Base-by-base conservation (phyloP, 2,797 vertebrate genomes). In the Cercopithecus mitis region DNA sequence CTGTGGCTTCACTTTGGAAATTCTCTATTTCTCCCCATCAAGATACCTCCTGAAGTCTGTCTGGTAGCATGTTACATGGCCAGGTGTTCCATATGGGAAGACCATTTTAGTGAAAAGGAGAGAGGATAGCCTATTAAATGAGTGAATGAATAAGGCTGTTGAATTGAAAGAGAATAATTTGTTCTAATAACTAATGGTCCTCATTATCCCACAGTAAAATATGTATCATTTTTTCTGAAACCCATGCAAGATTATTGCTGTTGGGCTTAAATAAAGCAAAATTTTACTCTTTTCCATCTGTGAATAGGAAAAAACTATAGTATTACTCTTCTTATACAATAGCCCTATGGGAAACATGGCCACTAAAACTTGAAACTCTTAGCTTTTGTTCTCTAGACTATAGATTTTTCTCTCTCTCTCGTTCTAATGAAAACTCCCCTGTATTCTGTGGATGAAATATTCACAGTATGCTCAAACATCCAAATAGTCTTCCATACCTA, bases 111-210 rank as follows among this genome's bases (percentile, higher is more conserved):
- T 96, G 91, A 95, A 95, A 96, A 94, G 45, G 89, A 94, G 85
- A 98, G 89, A 97, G 91, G 95, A 95, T 92, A 79, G 96, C 97
- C 84, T 98, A 86, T 97, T 93, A 97, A 97, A 93, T 88, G 93
- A 97, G 58, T 64, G 96, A 97, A 95, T 98, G 96, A 91, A 87
- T 97, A 97, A 92, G 89, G 96, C 91, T 96, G 94, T 93, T 96
- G 95, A 96, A 96, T 91, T 96, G 93, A 95, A 96, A 93, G 92
- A 97, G 89, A 96, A 96, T 95, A 94, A 96, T 96, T 98, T 98
- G 87, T 97, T 97, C 88, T 98, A 98, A 98, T 98, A 97, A 97
- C 98, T 98, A 98, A 97, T 97, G 94, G 95, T 96, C 95, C 95
- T 97, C 70, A 98, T 97, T 98, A 98, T 97, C 89, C 95, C 95